phyloP scores from a whole-genome alignment of 2,797 vertebrate genomes.

The Gymnothorax reevesii region DNA sequence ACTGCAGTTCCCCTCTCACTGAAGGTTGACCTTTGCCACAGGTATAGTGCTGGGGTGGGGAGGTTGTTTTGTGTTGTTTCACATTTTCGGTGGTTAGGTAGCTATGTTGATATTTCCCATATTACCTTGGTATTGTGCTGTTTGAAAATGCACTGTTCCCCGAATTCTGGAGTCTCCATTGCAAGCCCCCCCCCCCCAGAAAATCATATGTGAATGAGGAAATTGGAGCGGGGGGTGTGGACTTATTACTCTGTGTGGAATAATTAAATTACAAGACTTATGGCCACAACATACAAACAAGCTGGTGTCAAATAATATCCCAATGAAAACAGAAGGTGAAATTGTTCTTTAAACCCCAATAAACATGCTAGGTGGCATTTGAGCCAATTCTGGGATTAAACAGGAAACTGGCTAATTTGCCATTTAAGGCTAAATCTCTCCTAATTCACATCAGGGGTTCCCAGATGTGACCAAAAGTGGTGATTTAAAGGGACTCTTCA shows the following conservation, averaged over 20 bases:
- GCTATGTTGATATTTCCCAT: not conserved
- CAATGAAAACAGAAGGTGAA: not conserved
- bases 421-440: not conserved
- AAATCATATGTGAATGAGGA: not conserved
- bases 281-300: not conserved
- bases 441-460: conserved; percentile 1
- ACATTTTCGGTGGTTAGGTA: not conserved
- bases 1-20: too few species aligned
- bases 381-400: not conserved
- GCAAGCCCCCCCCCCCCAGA: not conserved
- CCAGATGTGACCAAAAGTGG: not conserved
- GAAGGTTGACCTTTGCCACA: too few species aligned
- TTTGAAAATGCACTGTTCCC: not conserved
- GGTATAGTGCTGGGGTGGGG: too few species aligned
- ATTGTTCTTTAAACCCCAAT: not conserved
- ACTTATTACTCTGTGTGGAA: not conserved
- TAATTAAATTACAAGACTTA: not conserved
- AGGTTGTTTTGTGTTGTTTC: not conserved
- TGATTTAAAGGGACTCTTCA: not conserved
- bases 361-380: not conserved
- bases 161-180: not conserved
- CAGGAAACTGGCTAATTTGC: not conserved
- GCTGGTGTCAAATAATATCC: not conserved
- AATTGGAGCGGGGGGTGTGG: not conserved
- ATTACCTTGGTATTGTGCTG: not conserved